A percentile compares a stretch with the other conserved stretches of the same genome.
phyloP scores from a whole-genome alignment of 2,113 vertebrate species.

The Buteo buteo region DNA sequence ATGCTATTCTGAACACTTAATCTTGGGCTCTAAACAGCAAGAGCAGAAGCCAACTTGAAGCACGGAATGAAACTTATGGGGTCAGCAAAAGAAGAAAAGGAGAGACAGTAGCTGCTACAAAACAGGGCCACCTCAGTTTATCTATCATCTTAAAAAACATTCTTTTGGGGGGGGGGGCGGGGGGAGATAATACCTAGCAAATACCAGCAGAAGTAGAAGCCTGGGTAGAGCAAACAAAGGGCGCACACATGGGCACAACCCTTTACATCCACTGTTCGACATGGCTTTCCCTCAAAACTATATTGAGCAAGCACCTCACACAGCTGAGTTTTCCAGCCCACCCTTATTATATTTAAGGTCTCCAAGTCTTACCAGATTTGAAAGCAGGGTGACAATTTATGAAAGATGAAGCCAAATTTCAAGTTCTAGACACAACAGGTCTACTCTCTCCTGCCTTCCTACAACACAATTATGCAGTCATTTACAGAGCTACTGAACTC shows the following conservation, averaged over 20 bases:
- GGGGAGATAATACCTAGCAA: not conserved
- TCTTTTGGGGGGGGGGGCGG: not conserved
- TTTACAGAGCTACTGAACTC: not conserved
- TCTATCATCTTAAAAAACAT: not conserved
- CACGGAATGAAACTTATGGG: not conserved
- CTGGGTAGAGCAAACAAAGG: not conserved
- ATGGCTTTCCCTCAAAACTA: not conserved
- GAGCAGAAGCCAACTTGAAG: not conserved
- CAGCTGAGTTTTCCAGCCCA: not conserved
- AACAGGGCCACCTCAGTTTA: not conserved
- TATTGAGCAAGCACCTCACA: not conserved
- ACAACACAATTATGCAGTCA: not conserved
- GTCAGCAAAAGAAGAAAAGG: not conserved
- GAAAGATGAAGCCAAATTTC: not conserved
- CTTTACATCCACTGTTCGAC: not conserved
- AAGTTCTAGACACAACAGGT: not conserved
- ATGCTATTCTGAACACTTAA: constrained; percentile 6
- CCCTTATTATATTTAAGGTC: not conserved
- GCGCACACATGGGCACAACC: not conserved
- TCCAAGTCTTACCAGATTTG: not conserved
- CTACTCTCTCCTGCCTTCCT: not conserved
- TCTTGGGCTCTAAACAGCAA: not conserved
- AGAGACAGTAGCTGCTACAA: not conserved
- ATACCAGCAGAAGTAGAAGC: not conserved
- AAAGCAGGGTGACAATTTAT: not conserved